Percentiles rank a stretch among this genome's conserved stretches.
Evolutionary conservation across 1,140 invertebrate species (phyloP).

Genomic region (Aphis craccivora): DNA sequence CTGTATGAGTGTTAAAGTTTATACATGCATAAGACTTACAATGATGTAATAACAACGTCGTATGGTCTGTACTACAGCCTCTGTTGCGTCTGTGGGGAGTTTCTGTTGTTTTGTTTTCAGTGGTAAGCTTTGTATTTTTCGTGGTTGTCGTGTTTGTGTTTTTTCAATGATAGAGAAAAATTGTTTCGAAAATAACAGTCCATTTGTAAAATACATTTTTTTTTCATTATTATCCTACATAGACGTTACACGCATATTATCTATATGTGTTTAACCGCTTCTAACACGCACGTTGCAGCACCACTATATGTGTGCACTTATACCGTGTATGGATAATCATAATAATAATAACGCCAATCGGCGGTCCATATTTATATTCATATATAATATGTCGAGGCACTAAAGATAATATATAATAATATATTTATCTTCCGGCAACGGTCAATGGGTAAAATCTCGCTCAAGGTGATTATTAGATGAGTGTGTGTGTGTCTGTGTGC

Average conservation of each 20-base stretch:
- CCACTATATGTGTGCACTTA: neutral
- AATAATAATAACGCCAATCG: slow-evolving; percentile 50
- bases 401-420: slow-evolving; percentile 46
- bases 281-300: slow-evolving; percentile 9
- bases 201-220: neutral
- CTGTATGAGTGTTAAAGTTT: neutral
- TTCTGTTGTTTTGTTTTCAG: neutral
- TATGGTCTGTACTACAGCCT: neutral
- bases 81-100: neutral
- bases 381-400: neutral
- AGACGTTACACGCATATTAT: slow-evolving; percentile 10
- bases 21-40: neutral
- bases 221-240: neutral
- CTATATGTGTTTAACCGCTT: slow-evolving; percentile 19
- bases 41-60: neutral
- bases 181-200: neutral
- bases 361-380: slow-evolving; percentile 1
- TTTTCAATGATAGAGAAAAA: neutral
- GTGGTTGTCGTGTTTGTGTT: neutral
- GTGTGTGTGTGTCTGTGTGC: neutral
- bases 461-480: slow-evolving; percentile 50
- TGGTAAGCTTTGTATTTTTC: neutral
- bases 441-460: slow-evolving; percentile 48
- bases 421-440: slow-evolving; percentile 41
- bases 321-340: slow-evolving; percentile 47